Evolutionary conservation across 2,113 vertebrate genomes (phyloP).

Genomic region (Lycaon pictus): DNA sequence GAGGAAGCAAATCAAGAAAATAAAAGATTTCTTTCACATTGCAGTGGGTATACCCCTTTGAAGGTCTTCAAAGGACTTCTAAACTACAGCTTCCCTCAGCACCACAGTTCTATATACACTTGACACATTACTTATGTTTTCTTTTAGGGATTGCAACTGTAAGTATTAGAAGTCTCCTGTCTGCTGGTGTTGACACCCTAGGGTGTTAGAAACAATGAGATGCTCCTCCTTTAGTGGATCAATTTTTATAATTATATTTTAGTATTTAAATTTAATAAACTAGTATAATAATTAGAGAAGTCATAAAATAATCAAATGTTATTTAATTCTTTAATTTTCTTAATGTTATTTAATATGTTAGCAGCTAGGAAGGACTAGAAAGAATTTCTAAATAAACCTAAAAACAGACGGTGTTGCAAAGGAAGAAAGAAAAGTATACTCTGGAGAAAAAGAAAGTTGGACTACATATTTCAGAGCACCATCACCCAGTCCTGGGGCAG

Average conservation of each 20-base stretch:
- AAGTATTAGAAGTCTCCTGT: neutral
- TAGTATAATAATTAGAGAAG: conserved; percentile 57
- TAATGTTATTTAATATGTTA: conserved; percentile 11
- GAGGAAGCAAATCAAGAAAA: neutral
- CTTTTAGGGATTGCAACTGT: neutral
- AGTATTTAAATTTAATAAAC: conserved; percentile 53
- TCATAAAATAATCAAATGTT: conserved; percentile 58
- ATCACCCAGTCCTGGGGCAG: neutral
- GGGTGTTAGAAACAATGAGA: neutral
- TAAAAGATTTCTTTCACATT: neutral
- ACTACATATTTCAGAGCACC: neutral
- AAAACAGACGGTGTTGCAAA: neutral
- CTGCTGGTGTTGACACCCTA: neutral
- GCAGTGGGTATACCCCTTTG: neutral
- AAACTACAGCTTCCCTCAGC: neutral
- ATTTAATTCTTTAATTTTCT: conserved; percentile 52
- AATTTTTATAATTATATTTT: conserved; percentile 43
- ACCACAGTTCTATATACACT: neutral
- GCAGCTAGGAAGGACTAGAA: neutral
- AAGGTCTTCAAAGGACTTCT: neutral
- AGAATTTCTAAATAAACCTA: neutral
- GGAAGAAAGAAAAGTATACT: neutral
- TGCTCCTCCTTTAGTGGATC: neutral
- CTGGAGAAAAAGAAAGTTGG: neutral
- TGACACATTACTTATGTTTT: neutral